Conservation (phyloP, 2,888 invertebrate species). For the Liopterus haemorrhoidalis region DNA sequence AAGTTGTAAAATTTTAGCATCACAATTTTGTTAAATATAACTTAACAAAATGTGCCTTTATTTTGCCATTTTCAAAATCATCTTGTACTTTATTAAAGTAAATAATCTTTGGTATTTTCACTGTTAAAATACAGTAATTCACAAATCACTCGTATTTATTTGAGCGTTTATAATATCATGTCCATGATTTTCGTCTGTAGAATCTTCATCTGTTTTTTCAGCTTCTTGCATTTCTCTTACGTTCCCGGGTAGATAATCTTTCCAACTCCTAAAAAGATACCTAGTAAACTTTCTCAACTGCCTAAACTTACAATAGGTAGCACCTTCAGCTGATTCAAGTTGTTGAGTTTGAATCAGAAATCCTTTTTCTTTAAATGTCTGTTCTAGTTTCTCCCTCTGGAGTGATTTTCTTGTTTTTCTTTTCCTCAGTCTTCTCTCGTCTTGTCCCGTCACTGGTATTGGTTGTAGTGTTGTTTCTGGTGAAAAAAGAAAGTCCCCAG, state of each 20-base stretch:
- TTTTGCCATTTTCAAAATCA: constrained; percentile 6
- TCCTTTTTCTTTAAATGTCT: constrained; percentile 88
- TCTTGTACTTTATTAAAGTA: no score
- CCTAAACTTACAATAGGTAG: constrained; percentile 88
- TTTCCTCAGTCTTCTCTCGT: constrained; percentile 50
- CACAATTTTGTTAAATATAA: no score
- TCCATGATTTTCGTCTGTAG: constrained; percentile 25
- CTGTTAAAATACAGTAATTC: neutral
- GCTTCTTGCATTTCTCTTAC: constrained; percentile 41
- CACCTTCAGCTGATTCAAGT: constrained; percentile 85
- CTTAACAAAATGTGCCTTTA: constrained; percentile 10
- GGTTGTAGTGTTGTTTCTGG: constrained; percentile 36
- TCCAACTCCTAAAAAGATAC: constrained; percentile 88
- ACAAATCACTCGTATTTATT: constrained; percentile 31
- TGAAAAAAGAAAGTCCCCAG: constrained; percentile 39
- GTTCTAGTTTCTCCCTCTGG: constrained; percentile 81
- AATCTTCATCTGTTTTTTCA: constrained; percentile 30
- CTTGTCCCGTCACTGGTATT: constrained; percentile 20
- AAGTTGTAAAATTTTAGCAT: no score
- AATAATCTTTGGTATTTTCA: constrained; percentile 17
- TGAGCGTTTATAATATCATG: constrained; percentile 30
- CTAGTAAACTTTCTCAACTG: constrained; percentile 86
- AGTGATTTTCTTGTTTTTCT: constrained; percentile 75
- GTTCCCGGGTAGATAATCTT: constrained; percentile 78
- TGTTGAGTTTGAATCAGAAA: constrained; percentile 91